A percentile compares a stretch with the other conserved stretches of the same genome.
Evolutionary conservation across 2,113 vertebrate genomes (phyloP).

Genomic region (Meleagris gallopavo): DNA sequence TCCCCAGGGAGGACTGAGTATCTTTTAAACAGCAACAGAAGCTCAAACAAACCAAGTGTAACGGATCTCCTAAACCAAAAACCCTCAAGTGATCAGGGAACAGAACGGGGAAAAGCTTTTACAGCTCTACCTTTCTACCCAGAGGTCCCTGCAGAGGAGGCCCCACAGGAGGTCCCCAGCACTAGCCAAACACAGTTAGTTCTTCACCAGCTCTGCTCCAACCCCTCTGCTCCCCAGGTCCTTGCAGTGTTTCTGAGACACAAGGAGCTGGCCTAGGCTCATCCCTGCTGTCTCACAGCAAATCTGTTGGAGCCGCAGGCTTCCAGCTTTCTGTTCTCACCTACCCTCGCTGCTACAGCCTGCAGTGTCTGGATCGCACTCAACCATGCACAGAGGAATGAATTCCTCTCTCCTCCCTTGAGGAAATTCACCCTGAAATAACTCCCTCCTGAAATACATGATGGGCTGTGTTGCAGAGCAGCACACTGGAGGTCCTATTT

Average conservation of each 20-base stretch:
- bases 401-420: neutral
- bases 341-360: neutral
- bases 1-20: neutral
- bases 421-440: neutral
- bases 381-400: accelerated
- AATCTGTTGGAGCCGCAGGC: neutral
- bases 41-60: neutral
- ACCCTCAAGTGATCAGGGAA: neutral
- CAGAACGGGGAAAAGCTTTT: neutral
- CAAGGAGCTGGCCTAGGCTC: neutral
- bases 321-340: neutral
- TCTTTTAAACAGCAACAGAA: neutral
- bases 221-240: neutral
- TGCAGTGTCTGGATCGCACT: neutral
- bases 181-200: too few species aligned
- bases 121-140: accelerated
- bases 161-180: neutral
- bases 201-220: neutral
- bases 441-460: neutral
- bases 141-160: neutral
- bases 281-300: neutral
- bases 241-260: neutral
- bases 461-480: neutral
- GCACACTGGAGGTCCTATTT: neutral
- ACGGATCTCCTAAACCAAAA: neutral